Percentiles rank a stretch among this genome's conserved stretches.
Conservation (phyloP, 2,113 vertebrate genomes). For the Gymnogyps californianus region DNA sequence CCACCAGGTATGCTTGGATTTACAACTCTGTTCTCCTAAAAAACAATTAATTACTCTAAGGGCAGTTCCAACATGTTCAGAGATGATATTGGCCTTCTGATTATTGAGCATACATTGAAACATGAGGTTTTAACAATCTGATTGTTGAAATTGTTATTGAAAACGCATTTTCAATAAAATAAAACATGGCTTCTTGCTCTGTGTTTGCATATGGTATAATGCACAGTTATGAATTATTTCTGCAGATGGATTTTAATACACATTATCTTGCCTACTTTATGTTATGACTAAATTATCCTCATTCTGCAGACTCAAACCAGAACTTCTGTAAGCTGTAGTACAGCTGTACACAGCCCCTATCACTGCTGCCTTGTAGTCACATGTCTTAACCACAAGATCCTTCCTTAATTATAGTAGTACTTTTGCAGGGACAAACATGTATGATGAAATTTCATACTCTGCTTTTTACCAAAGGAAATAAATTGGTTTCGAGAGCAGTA, state of each 20-base stretch:
- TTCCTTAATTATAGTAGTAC: neutral
- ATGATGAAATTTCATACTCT: neutral
- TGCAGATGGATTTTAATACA: neutral
- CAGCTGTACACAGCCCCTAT: neutral
- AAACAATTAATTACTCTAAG: neutral
- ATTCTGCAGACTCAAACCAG: neutral
- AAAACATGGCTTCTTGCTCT: neutral
- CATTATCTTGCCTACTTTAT: neutral
- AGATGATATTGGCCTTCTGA: neutral
- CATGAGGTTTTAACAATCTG: neutral
- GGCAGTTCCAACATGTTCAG: neutral
- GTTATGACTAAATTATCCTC: neutral
- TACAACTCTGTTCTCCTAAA: neutral
- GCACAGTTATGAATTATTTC: neutral
- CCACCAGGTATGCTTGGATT: neutral
- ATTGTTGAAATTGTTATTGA: too few relatives aligned
- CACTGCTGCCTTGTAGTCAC: neutral
- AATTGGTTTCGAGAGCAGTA: neutral
- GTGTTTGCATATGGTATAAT: neutral
- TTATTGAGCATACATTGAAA: neutral
- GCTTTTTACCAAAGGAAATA: neutral
- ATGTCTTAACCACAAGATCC: neutral
- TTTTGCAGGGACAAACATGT: neutral
- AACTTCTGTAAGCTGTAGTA: neutral
- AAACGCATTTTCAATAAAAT: neutral